Evolutionary conservation across 64 coral and sea anemone species (phyloP).

Genomic region (Platygyra sinensis): DNA sequence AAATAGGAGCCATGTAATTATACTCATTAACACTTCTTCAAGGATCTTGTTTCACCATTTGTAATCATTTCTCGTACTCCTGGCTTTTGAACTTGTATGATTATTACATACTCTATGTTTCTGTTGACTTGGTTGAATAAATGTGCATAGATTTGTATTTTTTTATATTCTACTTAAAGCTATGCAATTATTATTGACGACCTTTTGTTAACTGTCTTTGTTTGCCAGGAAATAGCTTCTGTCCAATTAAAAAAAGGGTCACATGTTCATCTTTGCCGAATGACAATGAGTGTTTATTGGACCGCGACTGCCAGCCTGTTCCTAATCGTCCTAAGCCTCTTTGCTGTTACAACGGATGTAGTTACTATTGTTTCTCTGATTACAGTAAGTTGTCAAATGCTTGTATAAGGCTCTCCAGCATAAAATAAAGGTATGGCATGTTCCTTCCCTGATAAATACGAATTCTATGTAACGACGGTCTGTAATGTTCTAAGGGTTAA

Average conservation of each 20-base stretch:
- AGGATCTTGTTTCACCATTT: too few species aligned
- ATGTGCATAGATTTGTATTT: too few species aligned
- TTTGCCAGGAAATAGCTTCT: conserved; percentile 16
- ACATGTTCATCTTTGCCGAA: not conserved
- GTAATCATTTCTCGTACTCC: too few species aligned
- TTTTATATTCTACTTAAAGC: too few species aligned
- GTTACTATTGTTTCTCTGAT: conserved; percentile 26
- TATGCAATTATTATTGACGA: not conserved
- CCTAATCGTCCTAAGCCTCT: not conserved
- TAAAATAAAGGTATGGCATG: not conserved
- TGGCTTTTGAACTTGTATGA: too few species aligned
- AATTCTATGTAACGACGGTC: not conserved
- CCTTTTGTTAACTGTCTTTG: not conserved
- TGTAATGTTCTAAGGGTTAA: not conserved
- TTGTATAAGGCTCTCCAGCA: not conserved
- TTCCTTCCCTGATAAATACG: not conserved
- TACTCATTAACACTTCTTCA: too few species aligned
- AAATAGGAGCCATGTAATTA: too few species aligned
- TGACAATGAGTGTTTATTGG: conserved; percentile 3
- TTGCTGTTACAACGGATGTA: conserved; percentile 34
- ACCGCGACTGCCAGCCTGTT: not conserved
- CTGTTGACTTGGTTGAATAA: too few species aligned
- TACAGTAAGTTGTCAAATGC: conserved; percentile 2
- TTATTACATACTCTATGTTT: too few species aligned
- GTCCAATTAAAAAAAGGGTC: not conserved